Conservation (phyloP, 2,888 invertebrate genomes). For the Eurytoma californica region DNA sequence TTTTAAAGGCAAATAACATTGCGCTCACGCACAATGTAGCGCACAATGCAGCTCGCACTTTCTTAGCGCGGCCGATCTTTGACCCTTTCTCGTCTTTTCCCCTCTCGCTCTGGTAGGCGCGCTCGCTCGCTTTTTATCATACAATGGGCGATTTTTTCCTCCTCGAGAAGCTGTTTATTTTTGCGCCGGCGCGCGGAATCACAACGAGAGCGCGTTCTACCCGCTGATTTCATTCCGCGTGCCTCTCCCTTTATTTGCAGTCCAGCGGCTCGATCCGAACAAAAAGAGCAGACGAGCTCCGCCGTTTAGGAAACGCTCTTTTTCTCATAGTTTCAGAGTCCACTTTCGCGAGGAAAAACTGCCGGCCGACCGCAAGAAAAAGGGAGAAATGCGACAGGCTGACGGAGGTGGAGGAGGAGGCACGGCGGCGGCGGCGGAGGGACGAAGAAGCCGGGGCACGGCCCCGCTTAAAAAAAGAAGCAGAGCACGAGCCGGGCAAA, state of each 20-base stretch:
- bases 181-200: conserved; percentile 12
- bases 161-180: conserved; percentile 4
- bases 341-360: conserved; percentile 35
- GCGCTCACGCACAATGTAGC: conserved; percentile 38
- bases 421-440: neutral
- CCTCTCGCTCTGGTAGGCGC: conserved; percentile 38
- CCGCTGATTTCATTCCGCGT: neutral
- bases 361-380: conserved; percentile 56
- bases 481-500: conserved; percentile 63
- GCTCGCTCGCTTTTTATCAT: conserved; percentile 45
- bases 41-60: conserved; percentile 16
- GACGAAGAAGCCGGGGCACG: neutral
- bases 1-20: conserved; percentile 68
- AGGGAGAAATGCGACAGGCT: conserved; percentile 57
- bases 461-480: conserved; percentile 50
- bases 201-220: neutral
- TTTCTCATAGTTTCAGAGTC: neutral
- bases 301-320: conserved; percentile 10
- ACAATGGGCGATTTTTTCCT: conserved; percentile 19
- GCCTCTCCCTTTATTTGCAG: neutral
- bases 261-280: neutral
- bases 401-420: neutral
- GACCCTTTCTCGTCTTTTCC: conserved; percentile 52
- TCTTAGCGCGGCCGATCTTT: conserved; percentile 52
- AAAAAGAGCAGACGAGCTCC: neutral